Evolutionary conservation across 1,140 invertebrate species (phyloP).

Genomic region (Melanaphis sacchari): DNA sequence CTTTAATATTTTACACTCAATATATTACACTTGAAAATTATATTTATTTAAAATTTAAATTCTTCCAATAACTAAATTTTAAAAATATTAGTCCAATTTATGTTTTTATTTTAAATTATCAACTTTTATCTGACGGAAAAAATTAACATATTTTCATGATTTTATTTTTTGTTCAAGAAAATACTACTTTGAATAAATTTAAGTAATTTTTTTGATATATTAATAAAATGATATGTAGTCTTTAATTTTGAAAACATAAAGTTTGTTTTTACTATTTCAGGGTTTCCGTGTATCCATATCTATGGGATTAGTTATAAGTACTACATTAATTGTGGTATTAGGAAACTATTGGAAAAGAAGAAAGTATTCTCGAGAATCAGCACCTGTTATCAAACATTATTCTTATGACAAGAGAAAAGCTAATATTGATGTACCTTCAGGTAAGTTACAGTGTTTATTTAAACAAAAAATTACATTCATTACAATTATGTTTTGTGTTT

Average conservation of each 20-base stretch:
- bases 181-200: background rate
- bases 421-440: constrained; percentile 39
- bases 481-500: background rate
- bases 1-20: too few species aligned
- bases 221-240: background rate
- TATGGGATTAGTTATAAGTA: background rate
- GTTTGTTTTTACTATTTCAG: background rate
- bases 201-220: background rate
- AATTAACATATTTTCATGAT: background rate
- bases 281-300: constrained; percentile 34
- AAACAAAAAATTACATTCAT: background rate
- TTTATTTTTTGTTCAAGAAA: background rate
- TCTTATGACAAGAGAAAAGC: constrained; percentile 31
- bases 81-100: too few species aligned
- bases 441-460: background rate
- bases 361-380: constrained; percentile 21
- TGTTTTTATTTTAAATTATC: background rate
- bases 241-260: background rate
- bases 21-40: too few species aligned
- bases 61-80: too few species aligned
- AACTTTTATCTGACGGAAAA: background rate
- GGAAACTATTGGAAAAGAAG: constrained; percentile 43
- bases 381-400: constrained; percentile 37
- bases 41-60: too few species aligned
- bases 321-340: background rate